Conservation (phyloP, 2,113 vertebrate species). For the Paedocypris sp. region DNA sequence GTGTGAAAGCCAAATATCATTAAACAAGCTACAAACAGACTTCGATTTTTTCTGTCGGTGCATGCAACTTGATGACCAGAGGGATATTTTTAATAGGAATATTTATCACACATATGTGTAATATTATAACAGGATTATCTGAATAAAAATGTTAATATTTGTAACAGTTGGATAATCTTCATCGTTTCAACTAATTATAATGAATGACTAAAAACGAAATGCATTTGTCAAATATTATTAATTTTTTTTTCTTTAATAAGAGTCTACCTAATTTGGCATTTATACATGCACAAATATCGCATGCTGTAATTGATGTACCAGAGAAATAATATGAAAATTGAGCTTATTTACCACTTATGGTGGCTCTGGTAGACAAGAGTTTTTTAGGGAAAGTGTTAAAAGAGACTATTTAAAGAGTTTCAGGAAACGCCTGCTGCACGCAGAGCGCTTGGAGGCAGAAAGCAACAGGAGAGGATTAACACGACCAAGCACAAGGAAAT, state of each 20-base stretch:
- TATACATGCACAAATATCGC: too few species aligned
- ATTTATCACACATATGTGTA: too few species aligned
- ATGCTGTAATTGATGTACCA: not conserved
- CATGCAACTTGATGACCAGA: constrained; percentile 54
- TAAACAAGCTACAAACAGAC: constrained; percentile 23
- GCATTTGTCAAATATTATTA: too few species aligned
- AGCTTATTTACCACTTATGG: not conserved
- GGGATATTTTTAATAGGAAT: constrained; percentile 50
- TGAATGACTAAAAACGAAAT: too few species aligned
- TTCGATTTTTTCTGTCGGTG: constrained; percentile 23
- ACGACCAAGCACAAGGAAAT: constrained; percentile 48
- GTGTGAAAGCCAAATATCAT: constrained; percentile 58
- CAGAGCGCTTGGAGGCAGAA: constrained; percentile 41
- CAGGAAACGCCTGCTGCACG: not conserved
- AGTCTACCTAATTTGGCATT: too few species aligned
- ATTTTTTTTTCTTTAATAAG: too few species aligned
- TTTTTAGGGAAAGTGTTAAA: not conserved
- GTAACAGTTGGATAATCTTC: too few species aligned
- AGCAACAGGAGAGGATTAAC: constrained; percentile 52
- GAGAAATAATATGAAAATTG: not conserved
- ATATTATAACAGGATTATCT: too few species aligned
- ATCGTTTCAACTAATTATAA: too few species aligned
- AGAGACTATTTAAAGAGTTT: constrained; percentile 1
- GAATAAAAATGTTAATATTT: too few species aligned
- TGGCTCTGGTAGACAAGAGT: not conserved